These are phyloP conservation scores for Amblyornis subalaris DNA, from an alignment of 2,113 vertebrate species.

Conservation along the genomic window DNA sequence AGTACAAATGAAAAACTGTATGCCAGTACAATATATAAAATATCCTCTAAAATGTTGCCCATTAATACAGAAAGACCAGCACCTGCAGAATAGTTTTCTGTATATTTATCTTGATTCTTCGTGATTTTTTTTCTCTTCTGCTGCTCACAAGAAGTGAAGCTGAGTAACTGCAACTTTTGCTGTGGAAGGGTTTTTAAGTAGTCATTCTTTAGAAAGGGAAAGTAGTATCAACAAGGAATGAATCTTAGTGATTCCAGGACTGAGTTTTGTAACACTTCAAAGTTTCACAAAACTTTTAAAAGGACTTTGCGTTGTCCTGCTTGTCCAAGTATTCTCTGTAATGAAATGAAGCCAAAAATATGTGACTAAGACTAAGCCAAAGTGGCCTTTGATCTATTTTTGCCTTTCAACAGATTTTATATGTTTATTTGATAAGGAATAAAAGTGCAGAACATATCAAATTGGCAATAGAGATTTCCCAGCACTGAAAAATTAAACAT, in stretches of 20 bases:
- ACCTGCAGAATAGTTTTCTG: background rate
- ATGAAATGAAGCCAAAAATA: background rate
- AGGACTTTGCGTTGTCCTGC: background rate
- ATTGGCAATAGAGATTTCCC: background rate
- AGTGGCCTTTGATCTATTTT: background rate
- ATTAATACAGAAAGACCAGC: conserved; percentile 10
- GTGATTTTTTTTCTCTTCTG: background rate
- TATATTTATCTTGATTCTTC: background rate
- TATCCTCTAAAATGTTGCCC: background rate
- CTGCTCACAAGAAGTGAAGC: background rate
- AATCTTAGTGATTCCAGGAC: background rate
- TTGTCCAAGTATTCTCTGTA: background rate
- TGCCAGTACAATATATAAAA: background rate
- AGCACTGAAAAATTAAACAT: background rate
- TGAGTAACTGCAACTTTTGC: background rate
- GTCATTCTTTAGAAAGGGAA: background rate
- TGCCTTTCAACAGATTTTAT: background rate
- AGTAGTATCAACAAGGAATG: background rate
- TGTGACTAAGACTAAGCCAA: background rate
- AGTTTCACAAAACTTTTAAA: background rate
- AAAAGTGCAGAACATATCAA: background rate
- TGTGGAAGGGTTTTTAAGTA: background rate
- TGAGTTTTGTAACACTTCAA: background rate
- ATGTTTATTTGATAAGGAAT: background rate
- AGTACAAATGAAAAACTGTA: conserved; percentile 6